Evolutionary conservation across 2,797 vertebrate species (phyloP).

Genomic region (Macrochelys suwanniensis): DNA sequence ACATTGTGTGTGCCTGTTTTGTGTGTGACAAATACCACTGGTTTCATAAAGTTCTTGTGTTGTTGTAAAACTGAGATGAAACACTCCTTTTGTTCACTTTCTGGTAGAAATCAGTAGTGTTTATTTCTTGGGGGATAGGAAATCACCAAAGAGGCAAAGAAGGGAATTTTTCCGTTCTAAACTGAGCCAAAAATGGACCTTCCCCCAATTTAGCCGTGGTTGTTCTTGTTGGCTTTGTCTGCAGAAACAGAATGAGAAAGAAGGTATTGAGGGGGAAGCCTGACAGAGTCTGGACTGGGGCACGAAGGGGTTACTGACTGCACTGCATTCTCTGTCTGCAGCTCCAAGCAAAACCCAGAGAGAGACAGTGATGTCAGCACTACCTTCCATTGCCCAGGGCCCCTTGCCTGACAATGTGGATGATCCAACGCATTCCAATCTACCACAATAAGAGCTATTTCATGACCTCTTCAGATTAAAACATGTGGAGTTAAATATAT

Average conservation of each 20-base stretch:
- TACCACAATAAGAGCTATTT: conserved; percentile 81
- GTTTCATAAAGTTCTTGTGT: conserved; percentile 38
- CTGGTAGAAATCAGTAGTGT: conserved; percentile 13
- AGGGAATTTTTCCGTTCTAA: not conserved
- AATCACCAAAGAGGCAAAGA: conserved; percentile 28
- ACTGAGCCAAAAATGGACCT: conserved; percentile 9
- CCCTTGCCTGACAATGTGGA: conserved; percentile 84
- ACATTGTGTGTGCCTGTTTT: not conserved
- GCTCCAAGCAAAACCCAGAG: conserved; percentile 81
- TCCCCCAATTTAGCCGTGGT: conserved; percentile 8
- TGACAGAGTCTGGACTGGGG: not conserved
- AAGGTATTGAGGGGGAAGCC: not conserved
- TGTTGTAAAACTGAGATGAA: conserved; percentile 41
- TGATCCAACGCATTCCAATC: conserved; percentile 85
- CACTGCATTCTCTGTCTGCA: conserved; percentile 79
- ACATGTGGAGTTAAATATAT: conserved; percentile 77
- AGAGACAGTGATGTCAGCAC: conserved; percentile 87
- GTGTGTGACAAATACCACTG: conserved; percentile 61
- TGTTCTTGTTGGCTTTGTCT: not conserved
- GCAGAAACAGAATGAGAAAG: conserved; percentile 1
- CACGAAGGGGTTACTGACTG: conserved; percentile 80
- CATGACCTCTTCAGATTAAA: conserved; percentile 77
- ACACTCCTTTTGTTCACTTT: not conserved
- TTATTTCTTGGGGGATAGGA: conserved; percentile 55
- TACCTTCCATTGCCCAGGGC: conserved; percentile 82